Base-by-base conservation (phyloP, 1,140 invertebrate genomes). In the Drosophila nasuta region DNA sequence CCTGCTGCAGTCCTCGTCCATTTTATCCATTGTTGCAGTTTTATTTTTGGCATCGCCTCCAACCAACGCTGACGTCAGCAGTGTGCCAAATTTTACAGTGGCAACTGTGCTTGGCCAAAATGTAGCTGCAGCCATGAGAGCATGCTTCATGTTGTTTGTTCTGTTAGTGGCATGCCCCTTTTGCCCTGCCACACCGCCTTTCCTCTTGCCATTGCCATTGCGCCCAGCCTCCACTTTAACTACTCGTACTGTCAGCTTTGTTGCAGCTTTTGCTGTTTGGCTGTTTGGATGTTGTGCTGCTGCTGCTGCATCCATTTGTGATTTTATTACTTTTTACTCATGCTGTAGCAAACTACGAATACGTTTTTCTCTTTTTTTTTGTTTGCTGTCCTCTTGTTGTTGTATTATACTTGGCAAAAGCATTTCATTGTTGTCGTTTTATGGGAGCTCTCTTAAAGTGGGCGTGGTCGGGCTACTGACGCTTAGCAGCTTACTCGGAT, bases 311-410 rank as follows among this genome's bases (percentile, higher is more conserved):
- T 89, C 81, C 80, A 89, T 88, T 88, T 89, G 64, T 63, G 77
- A 89, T 89, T 89, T 88, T 88, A 89, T 88, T 89, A 88, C 77
- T 79, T 79, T 85, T 79, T 49, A 25, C 15, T 54, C 41, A n/a
- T 43, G 1, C 30, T 67, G 67, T 69, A 38, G 46, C 63, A 64
- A 63, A 49, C 49, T 62, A 15, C 38, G 41, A 48, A 59, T 54
- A 25, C 38, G 33, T 68, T 67, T 54, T 78, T 64, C 30, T 33
- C 30, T 33, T 33, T 33, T 33, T 20, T 33, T 6, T 51, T 68
- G 63, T 48, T 77, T 64, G 46, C 63, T 48, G 43, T 7, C 30
- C 7, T 33, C 7, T 33, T 25, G 5, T 6, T 51, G 64, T 66
- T 52, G 74, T 64, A 41, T 66, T 51, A 38, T 58, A 13, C 30